phyloP scores from a whole-genome alignment of 2,113 vertebrate species.

The Seriola quinqueradiata region DNA sequence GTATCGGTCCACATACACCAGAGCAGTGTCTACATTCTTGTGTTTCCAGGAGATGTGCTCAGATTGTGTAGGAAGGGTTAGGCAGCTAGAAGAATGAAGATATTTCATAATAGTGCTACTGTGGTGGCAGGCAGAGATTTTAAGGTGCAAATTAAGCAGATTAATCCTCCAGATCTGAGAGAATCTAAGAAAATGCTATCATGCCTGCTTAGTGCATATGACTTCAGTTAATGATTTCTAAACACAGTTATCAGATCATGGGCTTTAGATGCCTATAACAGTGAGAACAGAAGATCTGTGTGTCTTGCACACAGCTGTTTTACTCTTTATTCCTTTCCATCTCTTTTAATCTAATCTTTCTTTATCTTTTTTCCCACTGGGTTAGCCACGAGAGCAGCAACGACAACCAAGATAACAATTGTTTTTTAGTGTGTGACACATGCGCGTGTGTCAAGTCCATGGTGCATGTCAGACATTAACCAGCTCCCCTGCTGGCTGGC shows the following conservation, averaged over 20 bases:
- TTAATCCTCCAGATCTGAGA: conserved; percentile 61
- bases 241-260: conserved; percentile 47
- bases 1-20: conserved; percentile 19
- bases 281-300: conserved; percentile 24
- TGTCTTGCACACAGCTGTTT: conserved; percentile 12
- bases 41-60: conserved; percentile 9
- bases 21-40: conserved; percentile 14
- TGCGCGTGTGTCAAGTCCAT: conserved; percentile 40
- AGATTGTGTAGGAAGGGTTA: conserved; percentile 40
- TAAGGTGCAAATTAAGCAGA: conserved; percentile 60
- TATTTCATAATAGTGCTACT: conserved; percentile 31
- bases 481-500: conserved; percentile 57
- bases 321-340: conserved; percentile 23
- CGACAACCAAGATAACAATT: conserved; percentile 26
- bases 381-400: conserved; percentile 33
- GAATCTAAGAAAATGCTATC: conserved; percentile 46
- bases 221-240: conserved; percentile 51
- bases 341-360: conserved; percentile 46
- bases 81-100: conserved; percentile 37
- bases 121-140: conserved; percentile 33
- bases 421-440: conserved; percentile 44
- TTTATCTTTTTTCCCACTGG: conserved; percentile 36
- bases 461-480: conserved; percentile 62
- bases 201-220: conserved; percentile 32
- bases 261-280: conserved; percentile 24